Evolutionary conservation across 2,797 vertebrate genomes (phyloP), one percentile per base, ranked within the genome.

Genomic region (Centroberyx gerrardi): DNA sequence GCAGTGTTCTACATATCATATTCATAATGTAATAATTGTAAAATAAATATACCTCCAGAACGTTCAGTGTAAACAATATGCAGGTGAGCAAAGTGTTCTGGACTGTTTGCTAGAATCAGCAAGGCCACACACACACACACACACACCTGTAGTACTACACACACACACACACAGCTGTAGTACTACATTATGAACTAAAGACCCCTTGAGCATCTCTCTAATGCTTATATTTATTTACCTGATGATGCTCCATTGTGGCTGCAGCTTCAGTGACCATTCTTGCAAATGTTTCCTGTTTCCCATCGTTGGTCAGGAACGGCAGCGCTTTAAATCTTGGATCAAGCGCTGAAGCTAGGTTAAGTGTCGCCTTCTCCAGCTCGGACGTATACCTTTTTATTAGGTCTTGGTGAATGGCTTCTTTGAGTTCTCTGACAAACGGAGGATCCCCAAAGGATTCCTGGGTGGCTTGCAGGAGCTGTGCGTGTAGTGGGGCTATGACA

Each of bases 241-340:
- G 64, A 54, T 13, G 1, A 33, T 66, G 63, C 6, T 67, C 49
- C 49, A 54, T 8, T n/a, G 48, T 36, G 49, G 64, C 53, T 49
- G 53, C 54, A 54, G 60, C 51, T 64, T 73, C 52, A 31, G 61
- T 12, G 17, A 46, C 22, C 40, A 73, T 28, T 49, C 40, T 46
- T 55, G 70, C 15, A 28, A 64, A 10, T 22, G 61, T 68, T 53
- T 69, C 65, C n/a, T 55, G 38, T 48, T 46, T 76, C 13, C 70
- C 49, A 29, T 76, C 40, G 5, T 63, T 40, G 5, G 55, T 17
- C 59, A 70, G 67, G 51, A 70, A 64, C 14, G 52, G 59, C 33
- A 70, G 60, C 12, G n/a, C 60, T 74, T 74, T 67, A 60, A 60
- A 67, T 53, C 63, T 70, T 51, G 68, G 61, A 68, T 71, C 67